phyloP scores from a whole-genome alignment of 2,888 invertebrate species.

The Sialis lutaria region DNA sequence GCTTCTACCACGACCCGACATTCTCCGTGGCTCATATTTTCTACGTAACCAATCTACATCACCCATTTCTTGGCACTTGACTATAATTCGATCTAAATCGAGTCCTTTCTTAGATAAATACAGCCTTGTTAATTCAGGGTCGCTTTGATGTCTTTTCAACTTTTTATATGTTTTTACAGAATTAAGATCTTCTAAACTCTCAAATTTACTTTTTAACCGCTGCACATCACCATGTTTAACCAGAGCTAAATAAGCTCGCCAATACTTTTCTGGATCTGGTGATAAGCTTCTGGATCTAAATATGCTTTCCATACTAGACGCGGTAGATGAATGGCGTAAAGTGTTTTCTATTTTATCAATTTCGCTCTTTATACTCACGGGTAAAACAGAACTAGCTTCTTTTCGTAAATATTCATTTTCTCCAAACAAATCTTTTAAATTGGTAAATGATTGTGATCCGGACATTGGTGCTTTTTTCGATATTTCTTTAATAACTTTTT shows the following conservation, averaged over 20 bases:
- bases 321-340: slow-evolving; percentile 22
- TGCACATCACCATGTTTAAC: slow-evolving; percentile 62
- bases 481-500: slow-evolving; percentile 11
- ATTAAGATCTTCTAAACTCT: slow-evolving; percentile 36
- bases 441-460: slow-evolving; percentile 47
- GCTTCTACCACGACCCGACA: slow-evolving; percentile 28
- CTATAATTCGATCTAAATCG: slow-evolving; percentile 28
- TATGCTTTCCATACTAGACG: slow-evolving; percentile 45
- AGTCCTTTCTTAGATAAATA: slow-evolving; percentile 27
- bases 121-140: slow-evolving; percentile 54
- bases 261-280: slow-evolving; percentile 53
- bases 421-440: slow-evolving; percentile 68
- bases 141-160: slow-evolving; percentile 51
- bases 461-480: slow-evolving; percentile 23
- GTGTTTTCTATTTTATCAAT: slow-evolving; percentile 24
- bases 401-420: slow-evolving; percentile 41
- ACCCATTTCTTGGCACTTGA: slow-evolving; percentile 31
- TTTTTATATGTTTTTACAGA: slow-evolving; percentile 16
- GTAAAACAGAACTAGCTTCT: slow-evolving; percentile 30
- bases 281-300: slow-evolving; percentile 55
- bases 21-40: slow-evolving; percentile 35
- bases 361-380: slow-evolving; percentile 17
- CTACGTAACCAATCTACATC: slow-evolving; percentile 42
- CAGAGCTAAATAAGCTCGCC: slow-evolving; percentile 48
- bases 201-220: slow-evolving; percentile 61